Evolutionary conservation across 2,797 vertebrate genomes (phyloP).

Genomic region (Bucorvus abyssinicus): DNA sequence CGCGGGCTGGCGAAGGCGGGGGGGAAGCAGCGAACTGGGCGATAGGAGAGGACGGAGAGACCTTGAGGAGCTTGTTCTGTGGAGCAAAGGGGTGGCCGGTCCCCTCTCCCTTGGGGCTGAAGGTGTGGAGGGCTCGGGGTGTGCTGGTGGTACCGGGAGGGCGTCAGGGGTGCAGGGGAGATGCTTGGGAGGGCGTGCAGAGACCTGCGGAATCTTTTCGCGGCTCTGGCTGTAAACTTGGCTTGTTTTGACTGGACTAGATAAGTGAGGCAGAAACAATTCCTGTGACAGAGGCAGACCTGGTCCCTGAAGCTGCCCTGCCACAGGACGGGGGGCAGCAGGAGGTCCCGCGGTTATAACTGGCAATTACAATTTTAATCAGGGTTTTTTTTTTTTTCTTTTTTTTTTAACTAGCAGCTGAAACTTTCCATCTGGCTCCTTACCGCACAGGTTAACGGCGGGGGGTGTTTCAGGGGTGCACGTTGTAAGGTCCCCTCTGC

Average conservation of each 20-base stretch:
- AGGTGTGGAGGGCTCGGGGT: neutral
- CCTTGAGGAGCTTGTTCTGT: neutral
- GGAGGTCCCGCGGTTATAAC: neutral
- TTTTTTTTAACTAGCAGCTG: neutral
- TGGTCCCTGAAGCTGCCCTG: neutral
- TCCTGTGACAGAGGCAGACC: neutral
- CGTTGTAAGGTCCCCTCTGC: neutral
- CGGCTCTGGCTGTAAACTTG: neutral
- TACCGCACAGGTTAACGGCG: neutral
- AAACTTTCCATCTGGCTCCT: neutral
- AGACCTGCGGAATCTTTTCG: neutral
- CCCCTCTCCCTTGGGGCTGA: neutral
- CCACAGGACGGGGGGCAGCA: neutral
- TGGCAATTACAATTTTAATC: neutral
- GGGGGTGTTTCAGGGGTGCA: neutral
- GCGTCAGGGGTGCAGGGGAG: neutral
- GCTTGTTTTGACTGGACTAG: conserved; percentile 9
- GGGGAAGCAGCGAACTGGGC: neutral
- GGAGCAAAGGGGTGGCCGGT: neutral
- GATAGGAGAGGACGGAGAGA: neutral
- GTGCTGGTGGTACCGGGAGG: neutral
- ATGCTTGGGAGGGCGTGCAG: neutral
- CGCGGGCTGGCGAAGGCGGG: neutral
- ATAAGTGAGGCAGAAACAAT: conserved; percentile 31
- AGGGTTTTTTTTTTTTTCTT: too few species aligned